These are phyloP conservation scores for Ictalurus furcatus DNA, from an alignment of 2,113 vertebrate genomes.

Conservation along the genomic window DNA sequence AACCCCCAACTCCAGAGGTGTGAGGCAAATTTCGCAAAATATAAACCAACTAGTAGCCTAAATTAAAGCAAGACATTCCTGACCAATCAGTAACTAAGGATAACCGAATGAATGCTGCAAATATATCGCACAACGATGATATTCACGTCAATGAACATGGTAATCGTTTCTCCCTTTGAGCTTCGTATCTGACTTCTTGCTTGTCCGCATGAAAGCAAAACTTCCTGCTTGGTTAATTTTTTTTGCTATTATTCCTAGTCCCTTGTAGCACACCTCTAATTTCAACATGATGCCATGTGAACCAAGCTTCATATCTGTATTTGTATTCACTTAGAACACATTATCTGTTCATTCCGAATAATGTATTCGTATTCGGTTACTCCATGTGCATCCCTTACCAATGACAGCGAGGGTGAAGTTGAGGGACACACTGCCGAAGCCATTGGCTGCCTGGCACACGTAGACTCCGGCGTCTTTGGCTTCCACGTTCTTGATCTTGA, in stretches of 20 bases:
- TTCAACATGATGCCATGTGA: background rate
- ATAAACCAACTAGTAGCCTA: background rate
- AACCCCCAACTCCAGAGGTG: too few relatives aligned
- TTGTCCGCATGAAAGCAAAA: background rate
- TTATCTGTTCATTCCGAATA: too few relatives aligned
- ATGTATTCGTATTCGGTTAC: background rate
- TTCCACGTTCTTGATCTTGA: slow-evolving; percentile 63
- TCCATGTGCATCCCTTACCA: slow-evolving; percentile 47
- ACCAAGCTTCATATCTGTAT: background rate
- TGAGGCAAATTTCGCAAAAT: background rate
- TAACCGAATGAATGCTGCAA: background rate
- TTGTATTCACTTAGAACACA: background rate
- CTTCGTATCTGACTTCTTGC: background rate
- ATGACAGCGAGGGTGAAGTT: slow-evolving; percentile 66
- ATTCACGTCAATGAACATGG: background rate
- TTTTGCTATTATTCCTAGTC: background rate
- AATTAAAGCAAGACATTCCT: background rate
- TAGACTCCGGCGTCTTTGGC: slow-evolving; percentile 60
- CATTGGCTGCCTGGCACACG: slow-evolving; percentile 63
- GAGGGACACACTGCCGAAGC: slow-evolving; percentile 65
- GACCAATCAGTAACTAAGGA: background rate
- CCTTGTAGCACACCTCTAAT: background rate
- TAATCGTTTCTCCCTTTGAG: background rate
- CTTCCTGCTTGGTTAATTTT: background rate
- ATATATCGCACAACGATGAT: background rate